These are phyloP conservation scores for Megamerina dolium DNA, from an alignment of 2,888 invertebrate species.

Conservation along the genomic window DNA sequence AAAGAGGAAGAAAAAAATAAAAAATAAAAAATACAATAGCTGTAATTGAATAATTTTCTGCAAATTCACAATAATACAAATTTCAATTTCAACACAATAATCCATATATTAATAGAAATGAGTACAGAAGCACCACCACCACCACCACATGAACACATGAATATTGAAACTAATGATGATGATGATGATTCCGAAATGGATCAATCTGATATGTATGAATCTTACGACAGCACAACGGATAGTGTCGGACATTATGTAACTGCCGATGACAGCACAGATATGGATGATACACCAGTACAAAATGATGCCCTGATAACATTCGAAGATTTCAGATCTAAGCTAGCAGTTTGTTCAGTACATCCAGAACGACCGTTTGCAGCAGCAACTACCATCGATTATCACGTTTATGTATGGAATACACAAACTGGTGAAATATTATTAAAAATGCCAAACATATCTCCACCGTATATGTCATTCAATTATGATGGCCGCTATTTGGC, in stretches of 20 bases:
- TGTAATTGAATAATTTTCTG: too few relatives aligned
- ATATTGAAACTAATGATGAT: conserved; percentile 25
- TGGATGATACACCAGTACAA: conserved; percentile 34
- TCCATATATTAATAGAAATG: too few relatives aligned
- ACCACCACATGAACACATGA: conserved; percentile 38
- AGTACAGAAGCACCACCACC: conserved; percentile 44
- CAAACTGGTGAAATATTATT: conserved; percentile 60
- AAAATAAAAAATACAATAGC: too few relatives aligned
- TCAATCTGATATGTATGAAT: conserved; percentile 34
- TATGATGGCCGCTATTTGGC: conserved; percentile 73
- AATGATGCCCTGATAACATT: conserved; percentile 62
- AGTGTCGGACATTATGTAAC: conserved; percentile 34
- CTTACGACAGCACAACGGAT: conserved; percentile 24
- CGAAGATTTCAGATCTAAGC: conserved; percentile 58
- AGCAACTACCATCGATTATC: conserved; percentile 90
- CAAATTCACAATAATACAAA: too few relatives aligned
- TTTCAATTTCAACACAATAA: too few relatives aligned
- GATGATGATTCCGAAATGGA: conserved; percentile 37
- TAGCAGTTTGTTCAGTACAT: conserved; percentile 67
- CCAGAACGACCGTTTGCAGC: conserved; percentile 64
- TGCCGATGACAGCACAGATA: conserved; percentile 18
- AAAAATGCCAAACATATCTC: conserved; percentile 75
- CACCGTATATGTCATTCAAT: conserved; percentile 77
- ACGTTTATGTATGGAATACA: conserved; percentile 78
- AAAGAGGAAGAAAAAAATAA: too few relatives aligned